These are phyloP conservation scores for Chironomus tepperi DNA, from an alignment of 1,140 invertebrate genomes.

Conservation along the genomic window DNA sequence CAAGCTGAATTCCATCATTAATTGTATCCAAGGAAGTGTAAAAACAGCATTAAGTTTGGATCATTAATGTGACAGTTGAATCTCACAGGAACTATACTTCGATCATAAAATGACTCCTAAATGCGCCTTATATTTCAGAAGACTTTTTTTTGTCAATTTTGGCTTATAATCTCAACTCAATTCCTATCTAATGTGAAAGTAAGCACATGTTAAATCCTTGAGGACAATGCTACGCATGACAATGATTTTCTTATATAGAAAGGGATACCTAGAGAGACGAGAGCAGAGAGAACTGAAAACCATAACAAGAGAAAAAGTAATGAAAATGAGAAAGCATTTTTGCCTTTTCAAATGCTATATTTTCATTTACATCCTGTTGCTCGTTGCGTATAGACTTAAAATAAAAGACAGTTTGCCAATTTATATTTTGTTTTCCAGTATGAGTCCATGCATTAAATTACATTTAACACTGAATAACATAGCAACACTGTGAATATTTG, in stretches of 20 bases:
- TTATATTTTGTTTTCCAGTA: background rate
- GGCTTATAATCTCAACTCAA: background rate
- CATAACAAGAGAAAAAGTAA: background rate
- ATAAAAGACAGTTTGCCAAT: background rate
- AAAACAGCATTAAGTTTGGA: too few relatives aligned
- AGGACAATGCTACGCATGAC: background rate
- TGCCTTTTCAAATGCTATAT: background rate
- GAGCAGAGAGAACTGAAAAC: background rate
- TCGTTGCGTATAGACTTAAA: background rate
- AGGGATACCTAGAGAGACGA: background rate
- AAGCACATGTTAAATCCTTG: slow-evolving; percentile 12
- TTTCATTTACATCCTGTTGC: slow-evolving; percentile 12
- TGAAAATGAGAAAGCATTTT: background rate
- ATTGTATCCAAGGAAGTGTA: too few relatives aligned
- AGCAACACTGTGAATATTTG: background rate
- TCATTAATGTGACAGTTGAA: too few relatives aligned
- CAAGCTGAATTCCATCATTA: too few relatives aligned
- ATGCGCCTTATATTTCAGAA: background rate
- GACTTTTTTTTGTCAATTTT: background rate
- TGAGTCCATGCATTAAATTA: background rate
- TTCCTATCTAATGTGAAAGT: background rate
- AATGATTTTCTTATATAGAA: background rate
- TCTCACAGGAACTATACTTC: background rate
- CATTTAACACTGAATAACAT: background rate
- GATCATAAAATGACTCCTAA: background rate